These are phyloP conservation scores for Seriola quinqueradiata DNA, from an alignment of 2,113 vertebrate species.

Conservation along the genomic window DNA sequence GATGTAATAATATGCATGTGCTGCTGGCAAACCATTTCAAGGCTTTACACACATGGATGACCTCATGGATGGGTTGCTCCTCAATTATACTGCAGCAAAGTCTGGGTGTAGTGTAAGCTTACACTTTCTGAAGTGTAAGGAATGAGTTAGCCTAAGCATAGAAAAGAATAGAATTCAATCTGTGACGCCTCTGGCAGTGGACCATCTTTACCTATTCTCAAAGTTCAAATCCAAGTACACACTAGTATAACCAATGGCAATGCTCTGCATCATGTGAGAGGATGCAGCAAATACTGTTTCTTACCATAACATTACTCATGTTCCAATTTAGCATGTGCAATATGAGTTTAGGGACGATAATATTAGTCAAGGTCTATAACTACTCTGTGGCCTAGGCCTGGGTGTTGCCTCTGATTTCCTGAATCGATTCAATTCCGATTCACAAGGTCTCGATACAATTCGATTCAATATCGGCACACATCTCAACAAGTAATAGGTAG, in stretches of 20 bases:
- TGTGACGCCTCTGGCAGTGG: constrained; percentile 14
- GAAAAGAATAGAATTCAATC: constrained; percentile 37
- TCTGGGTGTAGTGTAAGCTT: constrained; percentile 1
- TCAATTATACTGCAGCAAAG: constrained; percentile 64
- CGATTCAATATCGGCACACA: no score
- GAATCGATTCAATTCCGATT: no score
- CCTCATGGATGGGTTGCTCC: constrained; percentile 65
- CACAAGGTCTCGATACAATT: no score
- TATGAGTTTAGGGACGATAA: background rate
- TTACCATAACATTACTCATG: background rate
- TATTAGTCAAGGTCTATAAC: background rate
- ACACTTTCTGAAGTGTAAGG: constrained; percentile 3
- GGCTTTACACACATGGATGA: constrained; percentile 69
- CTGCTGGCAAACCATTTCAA: constrained; percentile 68
- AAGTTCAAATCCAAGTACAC: constrained; percentile 31
- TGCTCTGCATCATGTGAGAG: constrained; percentile 22
- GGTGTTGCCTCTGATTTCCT: no score
- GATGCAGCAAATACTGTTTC: background rate
- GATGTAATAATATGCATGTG: constrained; percentile 79
- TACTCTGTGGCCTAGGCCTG: background rate
- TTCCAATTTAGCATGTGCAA: constrained; percentile 2
- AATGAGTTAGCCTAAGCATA: no score
- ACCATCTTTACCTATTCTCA: constrained; percentile 24
- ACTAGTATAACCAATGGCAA: constrained; percentile 6
- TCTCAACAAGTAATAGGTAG: no score